phyloP scores from a whole-genome alignment of 2,888 invertebrate species.

The Cataglyphis livida region DNA sequence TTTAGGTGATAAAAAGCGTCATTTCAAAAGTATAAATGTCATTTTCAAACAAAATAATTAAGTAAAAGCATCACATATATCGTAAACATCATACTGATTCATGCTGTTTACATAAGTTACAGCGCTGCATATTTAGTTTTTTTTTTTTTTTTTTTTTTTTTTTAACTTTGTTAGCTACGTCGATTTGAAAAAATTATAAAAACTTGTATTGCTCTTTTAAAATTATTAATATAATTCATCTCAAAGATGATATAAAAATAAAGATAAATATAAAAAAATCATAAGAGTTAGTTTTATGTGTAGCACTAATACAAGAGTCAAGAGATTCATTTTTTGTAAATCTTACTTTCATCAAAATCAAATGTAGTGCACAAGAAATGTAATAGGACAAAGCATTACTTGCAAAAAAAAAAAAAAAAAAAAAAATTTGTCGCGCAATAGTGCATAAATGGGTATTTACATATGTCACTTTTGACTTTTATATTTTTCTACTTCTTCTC shows the following conservation, averaged over 20 bases:
- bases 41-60: not conserved
- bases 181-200: not conserved
- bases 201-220: not conserved
- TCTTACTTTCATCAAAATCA: not conserved
- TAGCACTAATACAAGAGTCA: not conserved
- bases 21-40: not conserved
- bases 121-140: not conserved
- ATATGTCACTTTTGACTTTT: not conserved
- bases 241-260: not conserved
- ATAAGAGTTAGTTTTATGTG: not conserved
- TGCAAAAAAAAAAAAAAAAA: not conserved
- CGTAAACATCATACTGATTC: not conserved
- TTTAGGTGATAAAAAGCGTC: not conserved
- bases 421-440: not conserved
- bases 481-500: slow-evolving; percentile 9
- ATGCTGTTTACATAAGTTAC: not conserved
- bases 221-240: not conserved
- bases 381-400: not conserved
- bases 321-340: not conserved
- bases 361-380: not conserved
- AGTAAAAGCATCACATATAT: not conserved
- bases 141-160: no score
- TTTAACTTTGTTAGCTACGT: not conserved
- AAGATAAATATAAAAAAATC: not conserved
- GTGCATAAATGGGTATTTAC: slow-evolving; percentile 14